Percentiles rank a stretch among this genome's conserved stretches.
Evolutionary conservation across 2,797 vertebrate genomes (phyloP).

Genomic region (Sebastes kiyomatsui): DNA sequence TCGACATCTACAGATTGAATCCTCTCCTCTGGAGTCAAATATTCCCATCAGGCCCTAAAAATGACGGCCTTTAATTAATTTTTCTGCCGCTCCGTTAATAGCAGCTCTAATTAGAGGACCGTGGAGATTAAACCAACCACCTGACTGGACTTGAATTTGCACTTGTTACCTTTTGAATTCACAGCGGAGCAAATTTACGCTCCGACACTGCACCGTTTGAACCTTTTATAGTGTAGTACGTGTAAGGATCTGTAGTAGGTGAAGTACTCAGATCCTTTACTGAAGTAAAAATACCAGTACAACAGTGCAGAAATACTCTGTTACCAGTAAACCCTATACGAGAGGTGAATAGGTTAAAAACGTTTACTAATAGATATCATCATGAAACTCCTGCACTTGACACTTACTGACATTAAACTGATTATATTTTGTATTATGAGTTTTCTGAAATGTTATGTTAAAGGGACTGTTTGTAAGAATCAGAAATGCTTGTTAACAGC

Average conservation of each 20-base stretch:
- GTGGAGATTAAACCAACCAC: conserved; percentile 57
- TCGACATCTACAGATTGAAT: conserved; percentile 48
- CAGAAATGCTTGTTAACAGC: too few species aligned
- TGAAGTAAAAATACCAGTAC: background rate
- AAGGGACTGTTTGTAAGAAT: too few species aligned
- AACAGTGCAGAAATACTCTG: background rate
- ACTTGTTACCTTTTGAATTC: conserved; percentile 37
- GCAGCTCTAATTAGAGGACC: conserved; percentile 74
- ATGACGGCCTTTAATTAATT: conserved; percentile 73
- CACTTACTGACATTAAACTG: too few species aligned
- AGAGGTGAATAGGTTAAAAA: too few species aligned
- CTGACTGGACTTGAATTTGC: conserved; percentile 53
- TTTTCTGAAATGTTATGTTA: too few species aligned
- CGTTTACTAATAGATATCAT: too few species aligned
- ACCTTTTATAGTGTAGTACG: background rate
- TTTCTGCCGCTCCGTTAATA: conserved; percentile 71
- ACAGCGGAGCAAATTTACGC: background rate
- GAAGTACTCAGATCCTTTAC: background rate
- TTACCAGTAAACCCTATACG: background rate
- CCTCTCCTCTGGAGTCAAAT: conserved; percentile 44
- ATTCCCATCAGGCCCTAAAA: conserved; percentile 69
- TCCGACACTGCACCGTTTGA: background rate
- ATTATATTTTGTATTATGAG: too few species aligned
- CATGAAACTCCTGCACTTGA: background rate
- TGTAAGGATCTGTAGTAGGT: background rate